Evolutionary conservation across 2,888 invertebrate genomes (phyloP).

Genomic region (Drosophila birchii): DNA sequence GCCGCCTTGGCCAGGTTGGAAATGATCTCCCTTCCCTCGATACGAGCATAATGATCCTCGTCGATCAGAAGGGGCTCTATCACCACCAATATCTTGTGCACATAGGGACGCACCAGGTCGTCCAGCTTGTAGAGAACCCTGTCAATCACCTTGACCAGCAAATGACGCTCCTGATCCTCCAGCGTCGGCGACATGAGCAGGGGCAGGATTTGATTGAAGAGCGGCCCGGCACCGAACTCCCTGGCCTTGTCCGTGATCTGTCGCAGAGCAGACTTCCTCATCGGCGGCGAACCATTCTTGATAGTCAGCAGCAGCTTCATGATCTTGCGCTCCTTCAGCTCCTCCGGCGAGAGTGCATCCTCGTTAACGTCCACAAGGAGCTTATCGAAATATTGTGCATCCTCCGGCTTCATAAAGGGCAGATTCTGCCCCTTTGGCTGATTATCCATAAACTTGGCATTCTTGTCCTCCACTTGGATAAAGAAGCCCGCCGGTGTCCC

Average conservation of each 20-base stretch:
- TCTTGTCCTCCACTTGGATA: constrained; percentile 95
- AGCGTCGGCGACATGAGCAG: constrained; percentile 99
- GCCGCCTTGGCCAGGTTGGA: constrained; percentile 99
- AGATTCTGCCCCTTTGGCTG: constrained; percentile 98
- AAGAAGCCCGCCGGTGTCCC: constrained; percentile 97
- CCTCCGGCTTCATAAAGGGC: constrained; percentile 99
- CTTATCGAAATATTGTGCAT: constrained; percentile 99
- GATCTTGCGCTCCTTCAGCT: constrained; percentile 99
- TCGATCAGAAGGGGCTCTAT: constrained; percentile 99
- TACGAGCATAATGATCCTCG: constrained; percentile 99
- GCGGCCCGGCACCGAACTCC: constrained; percentile 98
- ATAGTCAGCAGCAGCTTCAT: constrained; percentile 99
- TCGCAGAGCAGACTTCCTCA: constrained; percentile 98
- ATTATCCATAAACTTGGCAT: constrained; percentile 95
- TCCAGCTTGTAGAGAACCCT: constrained; percentile 99
- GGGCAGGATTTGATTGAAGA: constrained; percentile 99
- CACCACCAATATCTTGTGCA: constrained; percentile 99
- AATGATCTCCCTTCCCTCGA: constrained; percentile 99
- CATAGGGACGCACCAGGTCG: constrained; percentile 99
- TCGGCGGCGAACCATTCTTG: constrained; percentile 99
- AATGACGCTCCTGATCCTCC: constrained; percentile 99
- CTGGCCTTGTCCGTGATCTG: constrained; percentile 99
- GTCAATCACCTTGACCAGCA: constrained; percentile 99
- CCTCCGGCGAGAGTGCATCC: constrained; percentile 96
- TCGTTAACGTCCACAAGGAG: constrained; percentile 99